Base-by-base conservation (phyloP, 2,113 vertebrate species). In the Melanerpes aurifrons region DNA sequence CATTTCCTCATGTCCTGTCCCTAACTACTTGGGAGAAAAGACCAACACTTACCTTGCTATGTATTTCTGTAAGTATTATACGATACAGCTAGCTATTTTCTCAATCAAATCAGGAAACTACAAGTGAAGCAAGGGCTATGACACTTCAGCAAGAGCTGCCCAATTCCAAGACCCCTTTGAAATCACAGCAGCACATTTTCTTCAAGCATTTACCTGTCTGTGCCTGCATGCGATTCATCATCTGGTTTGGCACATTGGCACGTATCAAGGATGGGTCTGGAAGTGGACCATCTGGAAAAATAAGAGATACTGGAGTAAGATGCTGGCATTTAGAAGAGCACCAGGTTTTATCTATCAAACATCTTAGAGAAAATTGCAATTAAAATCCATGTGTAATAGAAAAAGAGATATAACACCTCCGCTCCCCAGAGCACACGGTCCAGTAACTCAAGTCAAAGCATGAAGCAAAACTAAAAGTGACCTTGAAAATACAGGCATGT, bases 171-270 rank as follows among this genome's bases (percentile, higher is more conserved):
- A 69, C 20, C 50, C 29, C 50, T 93, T 83, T 6, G 72, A 59
- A 72, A 68, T 37, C 69, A 83, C 8, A 70, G 22, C 1, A 54
- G 15, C 0, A 3, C 58, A 6, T 70, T 82, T 82, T 74, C 45
- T 74, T 94, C 54, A 56, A 31, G 7, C 25, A 90, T 63, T 57
- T 97, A 99, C 99, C 99, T 97, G 98, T 93, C 83, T 98, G 98
- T 83, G 98, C 98, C 95, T 98, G 98, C 98, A 99, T 98, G 85
- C 99, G 98, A 97, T 97, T 98, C 96, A 98, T 98, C 98, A 99
- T 99, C 97, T 99, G 99, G 95, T 97, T 98, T 96, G 98, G 98
- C 96, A 98, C 98, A 92, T 93, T 91, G 78, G 98, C 98, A 96
- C 98, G 98, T 94, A 98, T 98, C 96, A 99, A 98, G 89, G 98